phyloP scores from a whole-genome alignment of 2,113 vertebrate genomes.

The Anser cygnoides region DNA sequence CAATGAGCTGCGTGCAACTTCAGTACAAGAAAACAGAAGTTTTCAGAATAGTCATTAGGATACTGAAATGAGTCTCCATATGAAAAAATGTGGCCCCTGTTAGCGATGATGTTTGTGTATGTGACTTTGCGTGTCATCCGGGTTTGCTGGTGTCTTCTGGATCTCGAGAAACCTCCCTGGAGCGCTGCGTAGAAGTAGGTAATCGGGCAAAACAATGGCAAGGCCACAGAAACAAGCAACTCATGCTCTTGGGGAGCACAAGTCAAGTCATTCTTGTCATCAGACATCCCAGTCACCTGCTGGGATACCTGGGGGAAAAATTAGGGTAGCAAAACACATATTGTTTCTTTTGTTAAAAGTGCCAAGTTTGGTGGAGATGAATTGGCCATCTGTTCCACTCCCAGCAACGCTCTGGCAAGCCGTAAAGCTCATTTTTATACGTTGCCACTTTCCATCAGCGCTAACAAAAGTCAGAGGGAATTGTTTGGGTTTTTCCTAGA shows the following conservation, averaged over 20 bases:
- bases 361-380: constrained; percentile 77
- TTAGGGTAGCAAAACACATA: constrained; percentile 73
- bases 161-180: not conserved
- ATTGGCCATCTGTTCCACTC: constrained; percentile 80
- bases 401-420: constrained; percentile 57
- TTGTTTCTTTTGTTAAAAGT: constrained; percentile 78
- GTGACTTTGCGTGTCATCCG: not conserved
- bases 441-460: constrained; percentile 69
- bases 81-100: not conserved
- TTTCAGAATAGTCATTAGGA: not conserved
- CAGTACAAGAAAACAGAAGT: not conserved
- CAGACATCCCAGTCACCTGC: constrained; percentile 81
- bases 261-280: constrained; percentile 77
- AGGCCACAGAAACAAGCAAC: constrained; percentile 46
- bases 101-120: rapidly evolving
- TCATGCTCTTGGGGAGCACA: constrained; percentile 33
- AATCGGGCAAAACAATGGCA: constrained; percentile 52
- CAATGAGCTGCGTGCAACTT: not conserved
- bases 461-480: constrained; percentile 63
- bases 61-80: rapidly evolving
- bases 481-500: constrained; percentile 27
- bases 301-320: constrained; percentile 77
- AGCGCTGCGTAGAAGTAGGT: not conserved
- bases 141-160: not conserved
- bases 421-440: constrained; percentile 69